Base-by-base conservation (phyloP, 2,888 invertebrate genomes). In the Capitulum mitella region DNA sequence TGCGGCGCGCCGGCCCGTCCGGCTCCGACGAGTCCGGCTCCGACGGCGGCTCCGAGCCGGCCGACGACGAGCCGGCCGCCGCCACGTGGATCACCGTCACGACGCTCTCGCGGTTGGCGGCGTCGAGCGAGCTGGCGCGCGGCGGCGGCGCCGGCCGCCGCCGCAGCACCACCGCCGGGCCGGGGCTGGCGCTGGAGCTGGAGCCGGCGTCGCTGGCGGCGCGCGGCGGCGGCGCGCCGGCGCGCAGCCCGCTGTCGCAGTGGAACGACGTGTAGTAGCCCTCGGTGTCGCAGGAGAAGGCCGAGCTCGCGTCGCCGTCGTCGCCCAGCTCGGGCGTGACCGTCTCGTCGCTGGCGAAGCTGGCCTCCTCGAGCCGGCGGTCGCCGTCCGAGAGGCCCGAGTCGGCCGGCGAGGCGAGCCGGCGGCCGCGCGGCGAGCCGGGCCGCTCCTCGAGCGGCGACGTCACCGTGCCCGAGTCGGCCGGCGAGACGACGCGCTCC, bases 191-290 rank as follows among this genome's bases (percentile, higher is more conserved):
- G 0, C 95, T 95, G 78, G 94, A 94, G 77, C 94, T 94, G 0
- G 94, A 94, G 84, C 94, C 94, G 0, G 94, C 93, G 0, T 95
- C 95, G 0, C 95, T 95, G 78, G 93, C 94, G 0, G 95, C 95
- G 26, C 40, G 40, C 40, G 43, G 43, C 29, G 1, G n/a, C 10
- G 5, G 40, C 10, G 10, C 40, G 3, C 14, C 34, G 19, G 32
- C 37, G 37, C 93, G 81, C 77, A 98, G 86, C 0, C 97, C 97
- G 79, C 95, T 95, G 86, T 98, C 97, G 89, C 95, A 92, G 86
- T 98, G 97, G 88, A 98, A 98, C 34, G 97, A 97, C 0, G 98
- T 98, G 85, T 96, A 98, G 86, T 97, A 98, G 14, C 98, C 98
- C 87, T 98, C 98, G 1, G 96, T 96, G 85, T 98, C 98, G 84